Conservation (phyloP, 2,113 vertebrate species). For the Craseonycteris thonglongyai region DNA sequence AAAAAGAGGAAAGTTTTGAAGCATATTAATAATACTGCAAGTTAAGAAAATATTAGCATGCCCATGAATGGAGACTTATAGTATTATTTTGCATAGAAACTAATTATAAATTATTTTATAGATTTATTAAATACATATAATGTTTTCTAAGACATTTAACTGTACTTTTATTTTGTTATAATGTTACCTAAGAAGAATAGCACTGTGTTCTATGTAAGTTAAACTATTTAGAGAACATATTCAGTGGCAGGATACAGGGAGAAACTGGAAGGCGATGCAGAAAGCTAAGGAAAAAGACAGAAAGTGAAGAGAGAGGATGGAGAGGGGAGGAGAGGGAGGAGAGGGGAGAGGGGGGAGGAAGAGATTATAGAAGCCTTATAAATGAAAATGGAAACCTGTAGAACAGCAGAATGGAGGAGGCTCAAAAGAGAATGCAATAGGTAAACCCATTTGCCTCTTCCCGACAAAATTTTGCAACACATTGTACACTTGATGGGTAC, state of each 20-base stretch:
- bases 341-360: neutral
- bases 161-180: neutral
- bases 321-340: neutral
- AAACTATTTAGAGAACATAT: neutral
- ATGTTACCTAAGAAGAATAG: neutral
- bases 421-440: neutral
- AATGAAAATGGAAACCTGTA: neutral
- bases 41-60: constrained; percentile 17
- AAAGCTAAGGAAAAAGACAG: neutral
- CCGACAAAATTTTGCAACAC: too few relatives aligned
- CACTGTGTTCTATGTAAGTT: neutral
- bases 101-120: constrained; percentile 8
- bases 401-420: neutral
- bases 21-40: neutral
- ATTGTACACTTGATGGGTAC: too few relatives aligned
- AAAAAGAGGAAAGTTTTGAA: neutral
- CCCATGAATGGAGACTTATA: neutral
- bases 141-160: neutral
- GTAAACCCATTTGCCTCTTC: neutral
- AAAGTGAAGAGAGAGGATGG: neutral
- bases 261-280: neutral
- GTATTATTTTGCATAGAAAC: neutral
- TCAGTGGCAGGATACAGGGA: neutral
- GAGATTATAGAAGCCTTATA: neutral
- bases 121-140: neutral